These are phyloP conservation scores for Falcunculus frontatus DNA, from an alignment of 2,113 vertebrate genomes.

Conservation along the genomic window DNA sequence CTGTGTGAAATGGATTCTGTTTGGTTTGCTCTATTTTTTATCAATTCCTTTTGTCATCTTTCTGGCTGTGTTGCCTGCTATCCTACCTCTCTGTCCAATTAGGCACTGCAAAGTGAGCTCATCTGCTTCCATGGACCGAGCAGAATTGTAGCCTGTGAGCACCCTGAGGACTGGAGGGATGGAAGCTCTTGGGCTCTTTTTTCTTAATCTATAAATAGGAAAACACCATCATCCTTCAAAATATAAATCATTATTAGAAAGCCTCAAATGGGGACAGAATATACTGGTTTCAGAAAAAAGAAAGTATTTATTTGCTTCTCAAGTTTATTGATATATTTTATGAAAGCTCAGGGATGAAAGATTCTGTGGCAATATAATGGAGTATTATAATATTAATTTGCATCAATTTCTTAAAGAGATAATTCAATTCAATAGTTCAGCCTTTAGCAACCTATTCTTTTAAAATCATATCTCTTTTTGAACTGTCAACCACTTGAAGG, in stretches of 20 bases:
- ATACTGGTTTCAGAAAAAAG: neutral
- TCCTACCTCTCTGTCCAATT: neutral
- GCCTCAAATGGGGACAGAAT: neutral
- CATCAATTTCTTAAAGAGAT: slow-evolving; percentile 41
- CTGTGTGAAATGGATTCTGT: neutral
- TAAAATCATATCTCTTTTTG: slow-evolving; percentile 4
- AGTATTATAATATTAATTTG: slow-evolving; percentile 35
- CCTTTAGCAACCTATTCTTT: slow-evolving; percentile 43
- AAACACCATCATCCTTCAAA: neutral
- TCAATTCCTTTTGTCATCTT: neutral
- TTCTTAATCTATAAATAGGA: neutral
- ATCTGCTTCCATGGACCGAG: neutral
- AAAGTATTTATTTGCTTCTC: neutral
- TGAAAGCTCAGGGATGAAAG: neutral
- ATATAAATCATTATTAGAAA: neutral
- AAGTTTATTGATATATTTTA: neutral
- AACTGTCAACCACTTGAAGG: slow-evolving; percentile 51
- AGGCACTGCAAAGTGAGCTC: neutral
- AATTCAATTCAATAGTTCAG: slow-evolving; percentile 43
- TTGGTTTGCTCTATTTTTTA: neutral
- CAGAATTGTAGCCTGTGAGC: neutral
- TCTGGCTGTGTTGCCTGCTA: neutral
- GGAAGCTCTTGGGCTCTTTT: neutral
- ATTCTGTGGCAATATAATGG: neutral
- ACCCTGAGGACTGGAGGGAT: neutral